These are phyloP conservation scores for Polypterus senegalus DNA, from an alignment of 2,113 vertebrate genomes.

Conservation along the genomic window DNA sequence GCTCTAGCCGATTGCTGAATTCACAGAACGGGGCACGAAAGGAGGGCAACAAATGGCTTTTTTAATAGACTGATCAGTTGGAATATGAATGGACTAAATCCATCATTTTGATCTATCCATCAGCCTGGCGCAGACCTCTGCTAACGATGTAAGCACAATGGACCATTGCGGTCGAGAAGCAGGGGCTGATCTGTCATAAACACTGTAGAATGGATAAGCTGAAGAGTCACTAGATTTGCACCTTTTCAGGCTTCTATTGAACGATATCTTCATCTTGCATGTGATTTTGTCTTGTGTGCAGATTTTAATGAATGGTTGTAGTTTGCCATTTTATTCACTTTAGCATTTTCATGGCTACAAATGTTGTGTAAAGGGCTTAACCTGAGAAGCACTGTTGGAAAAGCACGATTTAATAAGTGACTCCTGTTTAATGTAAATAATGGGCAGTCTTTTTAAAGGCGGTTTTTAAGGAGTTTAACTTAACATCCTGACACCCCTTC, in stretches of 20 bases:
- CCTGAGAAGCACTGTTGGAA: too few species aligned
- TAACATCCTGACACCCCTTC: too few species aligned
- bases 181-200: slow-evolving; percentile 7
- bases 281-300: too few species aligned
- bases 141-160: slow-evolving; percentile 13
- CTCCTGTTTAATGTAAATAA: too few species aligned
- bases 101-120: slow-evolving; percentile 10
- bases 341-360: too few species aligned
- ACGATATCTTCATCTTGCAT: not conserved
- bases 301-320: too few species aligned
- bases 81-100: slow-evolving; percentile 14
- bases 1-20: not conserved
- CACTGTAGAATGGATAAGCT: not conserved
- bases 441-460: too few species aligned
- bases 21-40: slow-evolving; percentile 2
- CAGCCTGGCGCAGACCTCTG: not conserved
- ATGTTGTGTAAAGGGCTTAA: too few species aligned
- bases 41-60: slow-evolving; percentile 10
- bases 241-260: not conserved
- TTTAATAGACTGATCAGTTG: slow-evolving; percentile 16
- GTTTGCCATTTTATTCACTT: too few species aligned
- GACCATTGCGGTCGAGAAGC: not conserved
- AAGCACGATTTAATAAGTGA: too few species aligned
- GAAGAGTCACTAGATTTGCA: slow-evolving; percentile 1
- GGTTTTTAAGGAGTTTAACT: too few species aligned